A percentile compares a stretch with the other conserved stretches of the same genome.
These are phyloP conservation scores for Aurelia aurita complex sp. Pacific DNA, from an alignment of 30 jellyfish, hydroid and myxozoan genomes.

Conservation along the genomic window DNA sequence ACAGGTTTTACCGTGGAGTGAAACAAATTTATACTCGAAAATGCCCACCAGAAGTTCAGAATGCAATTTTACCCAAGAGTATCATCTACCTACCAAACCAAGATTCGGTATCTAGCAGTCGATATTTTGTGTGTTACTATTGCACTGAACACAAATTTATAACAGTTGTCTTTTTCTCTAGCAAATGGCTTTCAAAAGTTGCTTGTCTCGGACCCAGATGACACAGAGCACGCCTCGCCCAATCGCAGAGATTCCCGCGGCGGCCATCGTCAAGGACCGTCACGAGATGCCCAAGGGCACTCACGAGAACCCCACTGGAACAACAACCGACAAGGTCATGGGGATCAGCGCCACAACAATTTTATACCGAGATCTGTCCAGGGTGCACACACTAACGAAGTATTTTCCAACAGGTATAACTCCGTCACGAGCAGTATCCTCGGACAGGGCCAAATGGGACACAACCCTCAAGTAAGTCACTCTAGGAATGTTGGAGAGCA, in stretches of 20 bases:
- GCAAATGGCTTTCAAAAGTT: conserved; percentile 47
- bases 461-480: not conserved
- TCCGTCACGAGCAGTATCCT: not conserved
- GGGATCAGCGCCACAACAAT: conserved; percentile 7
- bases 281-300: not conserved
- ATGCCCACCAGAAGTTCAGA: no score
- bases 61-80: no score
- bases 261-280: not conserved
- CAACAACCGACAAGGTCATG: not conserved
- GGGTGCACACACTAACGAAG: conserved; percentile 26
- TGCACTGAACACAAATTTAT: no score
- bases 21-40: no score
- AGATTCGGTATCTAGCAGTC: no score
- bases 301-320: not conserved
- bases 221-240: not conserved
- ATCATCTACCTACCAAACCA: no score
- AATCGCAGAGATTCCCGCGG: not conserved
- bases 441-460: conserved; percentile 4
- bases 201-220: conserved; percentile 45
- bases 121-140: no score
- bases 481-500: not conserved
- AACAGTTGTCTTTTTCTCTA: not conserved
- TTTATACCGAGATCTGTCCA: conserved; percentile 3
- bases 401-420: conserved; percentile 12
- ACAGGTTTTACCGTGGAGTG: no score